Percentiles rank a stretch among this genome's conserved stretches.
Evolutionary conservation across 2,797 vertebrate species (phyloP).

Genomic region (Ciconia nigra): DNA sequence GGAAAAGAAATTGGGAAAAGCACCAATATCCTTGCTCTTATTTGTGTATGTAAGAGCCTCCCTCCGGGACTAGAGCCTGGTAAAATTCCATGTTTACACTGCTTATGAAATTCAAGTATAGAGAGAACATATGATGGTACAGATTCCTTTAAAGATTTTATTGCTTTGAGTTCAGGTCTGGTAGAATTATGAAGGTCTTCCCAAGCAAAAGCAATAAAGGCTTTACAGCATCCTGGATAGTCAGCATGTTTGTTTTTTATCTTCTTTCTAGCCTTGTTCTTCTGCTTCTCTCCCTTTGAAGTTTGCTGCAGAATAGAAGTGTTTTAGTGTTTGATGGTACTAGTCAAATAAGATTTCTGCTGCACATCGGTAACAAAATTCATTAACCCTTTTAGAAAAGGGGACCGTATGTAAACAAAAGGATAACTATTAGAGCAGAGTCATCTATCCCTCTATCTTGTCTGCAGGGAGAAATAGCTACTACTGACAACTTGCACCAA

Average conservation of each 20-base stretch:
- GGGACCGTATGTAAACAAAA: neutral
- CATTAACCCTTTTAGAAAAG: neutral
- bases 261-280: neutral
- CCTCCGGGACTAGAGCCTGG: neutral
- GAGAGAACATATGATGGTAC: neutral
- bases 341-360: neutral
- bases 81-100: slow-evolving; percentile 49
- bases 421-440: neutral
- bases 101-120: slow-evolving; percentile 40
- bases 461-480: neutral
- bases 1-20: neutral
- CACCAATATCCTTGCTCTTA: neutral
- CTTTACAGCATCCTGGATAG: slow-evolving; percentile 51
- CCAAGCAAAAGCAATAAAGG: slow-evolving; percentile 49
- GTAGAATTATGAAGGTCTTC: slow-evolving; percentile 40
- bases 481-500: neutral
- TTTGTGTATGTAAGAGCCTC: neutral
- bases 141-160: slow-evolving; percentile 52
- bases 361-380: neutral
- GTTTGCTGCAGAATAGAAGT: neutral
- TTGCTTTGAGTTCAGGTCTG: slow-evolving; percentile 19
- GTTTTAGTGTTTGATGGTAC: neutral
- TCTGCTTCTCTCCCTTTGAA: slow-evolving; percentile 43
- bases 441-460: neutral
- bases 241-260: slow-evolving; percentile 23